Evolutionary conservation across 1,140 invertebrate species (phyloP).

Genomic region (Sarcophaga peregrina): DNA sequence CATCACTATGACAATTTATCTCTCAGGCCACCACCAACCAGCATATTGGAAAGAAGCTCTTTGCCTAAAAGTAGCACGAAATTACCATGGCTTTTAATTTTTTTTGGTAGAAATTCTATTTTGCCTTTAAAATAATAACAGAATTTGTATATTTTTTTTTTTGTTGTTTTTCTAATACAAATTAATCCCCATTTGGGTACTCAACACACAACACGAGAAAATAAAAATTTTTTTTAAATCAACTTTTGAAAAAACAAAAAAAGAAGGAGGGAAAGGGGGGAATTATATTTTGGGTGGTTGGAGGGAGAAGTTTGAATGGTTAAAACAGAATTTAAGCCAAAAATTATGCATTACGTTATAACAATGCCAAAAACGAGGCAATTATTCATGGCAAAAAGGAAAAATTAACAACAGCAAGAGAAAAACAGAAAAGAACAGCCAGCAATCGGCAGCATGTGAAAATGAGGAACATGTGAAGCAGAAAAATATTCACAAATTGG

Average conservation of each 20-base stretch:
- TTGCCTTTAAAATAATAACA: neutral
- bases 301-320: neutral
- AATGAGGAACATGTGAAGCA: neutral
- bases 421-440: neutral
- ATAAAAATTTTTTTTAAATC: neutral
- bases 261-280: no score
- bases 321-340: neutral
- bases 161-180: neutral
- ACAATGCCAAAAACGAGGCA: neutral
- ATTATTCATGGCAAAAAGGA: neutral
- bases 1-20: neutral
- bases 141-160: neutral
- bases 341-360: conserved; percentile 2
- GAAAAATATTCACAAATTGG: conserved; percentile 10
- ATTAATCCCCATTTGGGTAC: conserved; percentile 40
- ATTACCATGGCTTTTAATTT: conserved; percentile 32
- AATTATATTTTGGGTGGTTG: no score
- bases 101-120: neutral
- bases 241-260: no score
- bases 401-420: neutral
- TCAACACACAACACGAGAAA: conserved; percentile 6
- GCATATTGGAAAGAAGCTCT: neutral
- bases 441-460: neutral
- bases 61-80: neutral
- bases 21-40: neutral